Conservation (phyloP, 2,888 invertebrate species). For the Limnephilus auricula region DNA sequence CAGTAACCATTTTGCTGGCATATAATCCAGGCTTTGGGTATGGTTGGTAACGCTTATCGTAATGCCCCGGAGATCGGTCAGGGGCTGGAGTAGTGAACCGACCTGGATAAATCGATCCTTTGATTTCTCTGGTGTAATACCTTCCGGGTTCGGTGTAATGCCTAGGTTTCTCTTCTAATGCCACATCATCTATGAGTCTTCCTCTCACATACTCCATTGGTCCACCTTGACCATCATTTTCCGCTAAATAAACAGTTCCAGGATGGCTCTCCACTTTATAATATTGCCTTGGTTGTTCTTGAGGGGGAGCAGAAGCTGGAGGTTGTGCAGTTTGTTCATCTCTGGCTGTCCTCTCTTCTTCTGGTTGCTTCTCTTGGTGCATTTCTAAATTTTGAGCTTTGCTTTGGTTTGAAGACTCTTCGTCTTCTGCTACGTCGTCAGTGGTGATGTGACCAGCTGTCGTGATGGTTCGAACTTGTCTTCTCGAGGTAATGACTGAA, state of each 20-base stretch:
- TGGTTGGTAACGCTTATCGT: conserved; percentile 58
- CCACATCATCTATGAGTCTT: conserved; percentile 13
- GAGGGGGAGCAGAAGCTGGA: conserved; percentile 67
- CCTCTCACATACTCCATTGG: conserved; percentile 56
- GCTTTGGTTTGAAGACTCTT: conserved; percentile 65
- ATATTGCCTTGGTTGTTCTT: conserved; percentile 68
- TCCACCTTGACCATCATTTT: conserved; percentile 48
- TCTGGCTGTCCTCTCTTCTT: conserved; percentile 71
- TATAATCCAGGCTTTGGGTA: conserved; percentile 55
- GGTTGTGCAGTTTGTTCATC: conserved; percentile 70
- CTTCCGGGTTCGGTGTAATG: conserved; percentile 40
- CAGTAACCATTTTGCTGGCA: conserved; percentile 50
- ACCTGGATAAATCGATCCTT: conserved; percentile 38
- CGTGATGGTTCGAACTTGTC: conserved; percentile 79
- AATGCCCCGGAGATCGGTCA: conserved; percentile 69
- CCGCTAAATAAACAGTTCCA: conserved; percentile 41
- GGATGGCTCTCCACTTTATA: conserved; percentile 58
- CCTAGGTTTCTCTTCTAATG: conserved; percentile 22
- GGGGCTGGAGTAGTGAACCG: conserved; percentile 70
- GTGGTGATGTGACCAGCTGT: conserved; percentile 79
- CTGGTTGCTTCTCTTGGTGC: conserved; percentile 68
- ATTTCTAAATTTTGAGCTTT: conserved; percentile 52
- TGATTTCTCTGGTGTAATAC: conserved; percentile 53
- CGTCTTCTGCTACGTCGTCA: conserved; percentile 64
- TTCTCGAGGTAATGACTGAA: conserved; percentile 78